Evolutionary conservation across 1,140 invertebrate genomes (phyloP).

Genomic region (Babylonia areolata): DNA sequence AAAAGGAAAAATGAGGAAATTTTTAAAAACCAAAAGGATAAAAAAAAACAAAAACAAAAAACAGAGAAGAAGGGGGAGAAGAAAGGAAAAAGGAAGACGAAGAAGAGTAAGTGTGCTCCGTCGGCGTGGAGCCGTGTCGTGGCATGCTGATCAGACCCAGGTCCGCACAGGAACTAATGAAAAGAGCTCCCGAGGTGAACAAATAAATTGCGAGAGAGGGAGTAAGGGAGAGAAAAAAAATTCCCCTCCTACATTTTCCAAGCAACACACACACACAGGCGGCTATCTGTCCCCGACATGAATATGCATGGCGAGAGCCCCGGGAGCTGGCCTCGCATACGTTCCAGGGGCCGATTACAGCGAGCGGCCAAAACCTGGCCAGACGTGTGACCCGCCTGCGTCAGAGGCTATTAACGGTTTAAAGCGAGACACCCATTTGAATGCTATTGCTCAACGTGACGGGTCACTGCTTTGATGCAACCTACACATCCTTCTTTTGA

Average conservation of each 20-base stretch:
- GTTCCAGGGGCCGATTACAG: background rate
- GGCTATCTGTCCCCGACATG: background rate
- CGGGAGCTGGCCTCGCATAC: background rate
- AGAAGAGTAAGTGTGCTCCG: constrained; percentile 3
- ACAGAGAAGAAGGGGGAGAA: too few relatives aligned
- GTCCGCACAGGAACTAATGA: background rate
- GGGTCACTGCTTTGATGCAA: background rate
- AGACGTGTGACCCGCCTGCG: background rate
- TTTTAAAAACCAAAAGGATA: too few relatives aligned
- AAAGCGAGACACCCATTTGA: background rate
- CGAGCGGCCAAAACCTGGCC: too few relatives aligned
- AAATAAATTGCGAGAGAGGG: constrained; percentile 11
- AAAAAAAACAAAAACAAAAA: too few relatives aligned
- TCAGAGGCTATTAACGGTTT: background rate
- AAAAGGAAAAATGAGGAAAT: too few relatives aligned
- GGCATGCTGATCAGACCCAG: constrained; percentile 7
- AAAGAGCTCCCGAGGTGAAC: constrained; percentile 20
- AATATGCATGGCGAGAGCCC: constrained; percentile 3
- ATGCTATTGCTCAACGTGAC: constrained; percentile 1
- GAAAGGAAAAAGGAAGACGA: too few relatives aligned
- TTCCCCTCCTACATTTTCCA: too few relatives aligned
- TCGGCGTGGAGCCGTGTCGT: background rate
- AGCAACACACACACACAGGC: too few relatives aligned
- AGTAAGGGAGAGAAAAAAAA: too few relatives aligned
- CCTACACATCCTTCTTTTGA: background rate